These are phyloP conservation scores for Lagopus muta DNA, from an alignment of 2,113 vertebrate species.

Conservation along the genomic window DNA sequence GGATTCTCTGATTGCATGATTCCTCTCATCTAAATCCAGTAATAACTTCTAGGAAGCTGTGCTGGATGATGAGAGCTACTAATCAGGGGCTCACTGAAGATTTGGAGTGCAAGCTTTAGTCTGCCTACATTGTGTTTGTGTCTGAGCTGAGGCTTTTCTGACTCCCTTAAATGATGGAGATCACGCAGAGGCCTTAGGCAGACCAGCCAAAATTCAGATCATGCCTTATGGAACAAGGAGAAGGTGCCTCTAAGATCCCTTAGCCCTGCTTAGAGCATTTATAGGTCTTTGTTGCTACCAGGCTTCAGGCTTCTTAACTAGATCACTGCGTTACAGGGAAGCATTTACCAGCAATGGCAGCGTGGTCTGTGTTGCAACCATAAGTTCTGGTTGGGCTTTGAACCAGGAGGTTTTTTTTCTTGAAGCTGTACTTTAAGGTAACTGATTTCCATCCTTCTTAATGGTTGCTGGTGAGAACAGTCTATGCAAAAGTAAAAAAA, in stretches of 20 bases:
- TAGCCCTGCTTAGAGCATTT: neutral
- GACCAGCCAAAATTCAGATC: neutral
- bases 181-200: neutral
- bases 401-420: neutral
- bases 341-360: neutral
- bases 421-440: neutral
- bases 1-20: neutral
- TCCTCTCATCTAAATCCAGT: neutral
- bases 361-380: neutral
- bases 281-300: neutral
- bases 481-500: neutral
- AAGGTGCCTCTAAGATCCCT: neutral
- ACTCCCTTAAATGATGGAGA: neutral
- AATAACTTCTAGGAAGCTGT: neutral
- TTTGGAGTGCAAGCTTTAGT: neutral
- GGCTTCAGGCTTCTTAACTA: neutral
- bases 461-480: neutral
- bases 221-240: neutral
- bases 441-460: neutral
- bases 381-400: neutral
- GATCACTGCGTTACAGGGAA: neutral
- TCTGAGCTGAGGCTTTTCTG: neutral
- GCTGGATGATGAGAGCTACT: neutral
- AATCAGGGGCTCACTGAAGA: neutral
- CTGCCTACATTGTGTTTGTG: fast-evolving